Evolutionary conservation across 1,140 invertebrate genomes (phyloP).

Genomic region (Calliopsis andreniformis): DNA sequence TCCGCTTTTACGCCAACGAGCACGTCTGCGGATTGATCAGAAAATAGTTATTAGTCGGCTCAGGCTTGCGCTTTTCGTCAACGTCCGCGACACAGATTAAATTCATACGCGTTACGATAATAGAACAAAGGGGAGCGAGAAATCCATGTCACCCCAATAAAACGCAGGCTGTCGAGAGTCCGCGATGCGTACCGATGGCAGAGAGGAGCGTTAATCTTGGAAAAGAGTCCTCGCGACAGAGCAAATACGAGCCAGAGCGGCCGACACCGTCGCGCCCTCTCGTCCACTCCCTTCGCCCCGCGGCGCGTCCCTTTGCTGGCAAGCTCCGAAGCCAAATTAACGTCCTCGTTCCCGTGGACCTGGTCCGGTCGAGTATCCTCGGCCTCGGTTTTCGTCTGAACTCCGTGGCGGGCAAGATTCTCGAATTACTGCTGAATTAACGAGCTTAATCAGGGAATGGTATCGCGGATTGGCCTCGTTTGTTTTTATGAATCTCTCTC

Average conservation of each 20-base stretch:
- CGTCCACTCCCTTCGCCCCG: background rate
- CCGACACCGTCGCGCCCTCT: background rate
- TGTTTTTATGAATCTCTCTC: slow-evolving; percentile 21
- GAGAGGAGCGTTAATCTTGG: background rate
- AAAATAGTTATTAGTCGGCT: slow-evolving; percentile 10
- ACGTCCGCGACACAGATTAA: background rate
- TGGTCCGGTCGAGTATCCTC: no score
- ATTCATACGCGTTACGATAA: background rate
- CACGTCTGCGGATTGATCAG: slow-evolving; percentile 32
- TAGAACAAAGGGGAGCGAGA: background rate
- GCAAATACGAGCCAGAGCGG: background rate
- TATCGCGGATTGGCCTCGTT: slow-evolving; percentile 22
- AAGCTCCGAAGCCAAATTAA: slow-evolving; percentile 30
- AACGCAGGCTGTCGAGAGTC: background rate
- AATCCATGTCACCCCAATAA: background rate
- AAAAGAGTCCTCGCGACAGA: background rate
- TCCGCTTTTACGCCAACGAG: slow-evolving; percentile 11
- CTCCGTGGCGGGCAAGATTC: background rate
- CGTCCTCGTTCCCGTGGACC: slow-evolving; percentile 5
- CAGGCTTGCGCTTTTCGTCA: background rate
- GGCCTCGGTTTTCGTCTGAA: background rate
- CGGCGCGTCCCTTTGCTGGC: background rate
- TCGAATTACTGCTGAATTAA: slow-evolving; percentile 1
- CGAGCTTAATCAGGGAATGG: slow-evolving; percentile 31
- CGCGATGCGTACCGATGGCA: background rate